Evolutionary conservation across 2,888 invertebrate species (phyloP).

Genomic region (Apodemia zela): DNA sequence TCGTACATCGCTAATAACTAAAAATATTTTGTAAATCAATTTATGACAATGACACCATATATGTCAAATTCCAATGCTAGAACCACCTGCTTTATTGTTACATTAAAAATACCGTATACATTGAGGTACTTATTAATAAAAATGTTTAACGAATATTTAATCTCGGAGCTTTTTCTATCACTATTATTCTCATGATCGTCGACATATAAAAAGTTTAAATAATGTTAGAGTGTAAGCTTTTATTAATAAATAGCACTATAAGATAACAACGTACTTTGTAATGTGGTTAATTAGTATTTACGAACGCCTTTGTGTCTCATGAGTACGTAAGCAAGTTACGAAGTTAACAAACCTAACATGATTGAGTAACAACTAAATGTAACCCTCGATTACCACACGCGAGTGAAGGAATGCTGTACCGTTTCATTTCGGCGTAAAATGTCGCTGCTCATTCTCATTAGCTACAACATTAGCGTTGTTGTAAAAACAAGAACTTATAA

Average conservation of each 20-base stretch:
- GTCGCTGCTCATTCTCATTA: conserved; percentile 32
- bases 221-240: neutral
- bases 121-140: too few relatives aligned
- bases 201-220: neutral
- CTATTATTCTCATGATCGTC: too few relatives aligned
- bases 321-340: conserved; percentile 21
- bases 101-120: neutral
- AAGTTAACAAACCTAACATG: conserved; percentile 40
- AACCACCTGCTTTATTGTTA: too few relatives aligned
- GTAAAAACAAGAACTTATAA: neutral
- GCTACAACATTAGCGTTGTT: neutral
- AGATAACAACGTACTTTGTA: neutral
- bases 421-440: conserved; percentile 52
- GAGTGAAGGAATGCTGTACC: conserved; percentile 62
- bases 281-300: conserved; percentile 1
- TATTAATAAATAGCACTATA: neutral
- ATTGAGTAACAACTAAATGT: conserved; percentile 68
- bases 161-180: too few relatives aligned
- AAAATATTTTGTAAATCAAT: neutral
- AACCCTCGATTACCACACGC: conserved; percentile 68
- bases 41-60: neutral
- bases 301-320: neutral
- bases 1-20: conserved; percentile 72
- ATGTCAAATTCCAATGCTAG: too few relatives aligned
- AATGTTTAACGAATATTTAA: too few relatives aligned